Percentiles rank a stretch among this genome's conserved stretches.
These are phyloP conservation scores for Myotis daubentonii DNA, from an alignment of 2,797 vertebrate species.

Conservation along the genomic window DNA sequence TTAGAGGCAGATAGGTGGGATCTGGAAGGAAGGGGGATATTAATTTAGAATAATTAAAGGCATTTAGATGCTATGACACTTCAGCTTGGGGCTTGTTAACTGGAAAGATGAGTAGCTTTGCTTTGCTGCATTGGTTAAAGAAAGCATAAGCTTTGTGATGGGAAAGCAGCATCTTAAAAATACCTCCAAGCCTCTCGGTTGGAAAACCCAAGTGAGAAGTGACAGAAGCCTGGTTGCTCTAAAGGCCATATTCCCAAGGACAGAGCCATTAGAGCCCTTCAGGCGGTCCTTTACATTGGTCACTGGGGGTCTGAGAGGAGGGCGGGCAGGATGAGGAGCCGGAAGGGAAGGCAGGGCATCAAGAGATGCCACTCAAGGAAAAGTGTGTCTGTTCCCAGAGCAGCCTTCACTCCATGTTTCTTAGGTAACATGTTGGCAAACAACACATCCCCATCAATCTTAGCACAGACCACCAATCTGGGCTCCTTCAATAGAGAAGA, in stretches of 20 bases:
- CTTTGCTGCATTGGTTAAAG: background rate
- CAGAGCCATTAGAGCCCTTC: background rate
- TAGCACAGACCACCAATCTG: background rate
- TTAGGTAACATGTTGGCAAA: background rate
- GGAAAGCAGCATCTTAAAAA: background rate
- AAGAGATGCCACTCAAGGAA: background rate
- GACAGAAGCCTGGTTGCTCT: background rate
- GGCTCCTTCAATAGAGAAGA: background rate
- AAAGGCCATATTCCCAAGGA: background rate
- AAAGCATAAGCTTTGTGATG: background rate
- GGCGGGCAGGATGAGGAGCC: background rate
- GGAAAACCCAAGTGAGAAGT: background rate
- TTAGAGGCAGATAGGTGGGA: background rate
- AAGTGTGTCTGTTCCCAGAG: background rate
- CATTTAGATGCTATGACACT: background rate
- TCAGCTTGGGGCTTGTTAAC: background rate
- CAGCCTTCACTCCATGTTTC: background rate
- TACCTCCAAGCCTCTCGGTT: background rate
- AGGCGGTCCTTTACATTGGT: background rate
- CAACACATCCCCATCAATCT: background rate
- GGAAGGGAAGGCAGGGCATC: background rate
- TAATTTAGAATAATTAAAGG: background rate
- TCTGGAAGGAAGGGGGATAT: background rate
- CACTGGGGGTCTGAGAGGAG: background rate
- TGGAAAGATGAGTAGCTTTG: slow-evolving; percentile 13